These are phyloP conservation scores for Melinaea marsaeus DNA, from an alignment of 2,888 invertebrate genomes.

Conservation along the genomic window DNA sequence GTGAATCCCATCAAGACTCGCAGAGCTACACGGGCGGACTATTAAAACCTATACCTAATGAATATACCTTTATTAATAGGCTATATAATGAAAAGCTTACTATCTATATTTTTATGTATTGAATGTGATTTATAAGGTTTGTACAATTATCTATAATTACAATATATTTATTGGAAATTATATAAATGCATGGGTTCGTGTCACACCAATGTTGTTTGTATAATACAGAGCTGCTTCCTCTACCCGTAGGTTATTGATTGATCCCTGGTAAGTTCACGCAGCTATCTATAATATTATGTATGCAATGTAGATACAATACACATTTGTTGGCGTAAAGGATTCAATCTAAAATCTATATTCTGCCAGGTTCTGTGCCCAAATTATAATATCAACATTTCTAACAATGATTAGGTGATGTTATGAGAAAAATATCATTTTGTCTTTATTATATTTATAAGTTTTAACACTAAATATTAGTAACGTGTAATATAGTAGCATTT, in stretches of 20 bases:
- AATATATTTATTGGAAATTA: background rate
- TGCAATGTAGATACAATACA: background rate
- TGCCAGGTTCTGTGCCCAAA: no score
- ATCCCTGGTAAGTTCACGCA: no score
- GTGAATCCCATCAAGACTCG: conserved; percentile 36
- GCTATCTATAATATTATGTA: background rate
- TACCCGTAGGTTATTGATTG: no score
- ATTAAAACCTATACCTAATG: conserved; percentile 20
- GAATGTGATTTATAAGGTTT: no score
- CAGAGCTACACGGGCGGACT: conserved; percentile 28
- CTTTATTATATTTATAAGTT: no score
- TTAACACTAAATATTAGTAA: no score
- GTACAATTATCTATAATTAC: no score
- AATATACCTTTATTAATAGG: background rate
- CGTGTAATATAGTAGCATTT: background rate
- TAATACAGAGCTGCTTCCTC: background rate
- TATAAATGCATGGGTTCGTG: background rate
- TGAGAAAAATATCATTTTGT: no score
- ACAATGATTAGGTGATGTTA: no score
- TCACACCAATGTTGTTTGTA: background rate
- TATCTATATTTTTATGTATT: background rate
- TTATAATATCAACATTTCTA: no score
- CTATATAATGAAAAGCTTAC: background rate
- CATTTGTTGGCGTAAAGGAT: conserved; percentile 5
- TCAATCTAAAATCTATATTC: background rate